Evolutionary conservation across 2,888 invertebrate genomes (phyloP).

Genomic region (Heteropelma amictum): DNA sequence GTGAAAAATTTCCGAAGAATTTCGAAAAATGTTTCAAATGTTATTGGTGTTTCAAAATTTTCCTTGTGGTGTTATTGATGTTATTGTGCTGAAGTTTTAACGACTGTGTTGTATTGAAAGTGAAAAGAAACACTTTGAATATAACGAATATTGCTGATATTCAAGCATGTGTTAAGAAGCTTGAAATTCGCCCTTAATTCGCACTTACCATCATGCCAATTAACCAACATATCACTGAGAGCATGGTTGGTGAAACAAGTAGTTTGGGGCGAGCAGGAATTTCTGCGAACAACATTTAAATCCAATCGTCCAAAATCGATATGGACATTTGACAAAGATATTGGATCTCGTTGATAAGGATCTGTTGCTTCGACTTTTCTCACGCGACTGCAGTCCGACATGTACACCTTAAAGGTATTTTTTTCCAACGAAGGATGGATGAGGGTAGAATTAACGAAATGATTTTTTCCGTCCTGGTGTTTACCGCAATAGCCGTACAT

Average conservation of each 20-base stretch:
- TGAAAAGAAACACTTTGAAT: too few species aligned
- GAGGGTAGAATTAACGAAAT: slow-evolving; percentile 37
- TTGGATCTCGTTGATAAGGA: slow-evolving; percentile 42
- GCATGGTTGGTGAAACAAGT: slow-evolving; percentile 67
- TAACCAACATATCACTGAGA: slow-evolving; percentile 57
- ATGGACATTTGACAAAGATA: slow-evolving; percentile 69
- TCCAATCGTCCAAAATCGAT: slow-evolving; percentile 73
- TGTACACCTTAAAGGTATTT: slow-evolving; percentile 69
- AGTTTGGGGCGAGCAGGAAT: slow-evolving; percentile 51
- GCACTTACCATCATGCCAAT: slow-evolving; percentile 66
- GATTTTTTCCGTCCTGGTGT: slow-evolving; percentile 9
- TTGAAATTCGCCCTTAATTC: background rate
- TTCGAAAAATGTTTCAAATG: too few species aligned
- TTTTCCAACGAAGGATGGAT: slow-evolving; percentile 24
- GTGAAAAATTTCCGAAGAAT: too few species aligned
- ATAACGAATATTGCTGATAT: too few species aligned
- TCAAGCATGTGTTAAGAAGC: background rate
- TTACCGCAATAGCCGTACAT: slow-evolving; percentile 64
- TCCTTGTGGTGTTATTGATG: too few species aligned
- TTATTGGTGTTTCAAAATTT: too few species aligned
- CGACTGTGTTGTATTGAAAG: too few species aligned
- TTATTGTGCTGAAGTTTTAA: too few species aligned
- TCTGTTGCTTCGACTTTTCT: slow-evolving; percentile 54
- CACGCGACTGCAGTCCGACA: slow-evolving; percentile 63
- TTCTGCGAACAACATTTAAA: slow-evolving; percentile 30